phyloP scores from a whole-genome alignment of 2,888 invertebrate species.

The Scaeva pyrastri region DNA sequence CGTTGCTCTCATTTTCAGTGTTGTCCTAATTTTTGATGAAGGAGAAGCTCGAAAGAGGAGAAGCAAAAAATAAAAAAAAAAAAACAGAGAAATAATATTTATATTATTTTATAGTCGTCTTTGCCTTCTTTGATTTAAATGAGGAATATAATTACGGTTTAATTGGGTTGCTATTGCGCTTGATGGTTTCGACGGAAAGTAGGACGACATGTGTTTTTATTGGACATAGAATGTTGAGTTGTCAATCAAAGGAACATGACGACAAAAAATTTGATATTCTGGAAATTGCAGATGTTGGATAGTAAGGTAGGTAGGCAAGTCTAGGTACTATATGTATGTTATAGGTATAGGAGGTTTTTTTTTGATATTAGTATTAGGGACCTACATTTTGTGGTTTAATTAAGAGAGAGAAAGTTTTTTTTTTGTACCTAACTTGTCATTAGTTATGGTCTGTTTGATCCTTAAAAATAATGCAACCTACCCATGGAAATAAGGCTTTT shows the following conservation, averaged over 20 bases:
- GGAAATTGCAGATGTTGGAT: constrained; percentile 9
- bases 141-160: constrained; percentile 59
- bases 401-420: neutral
- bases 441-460: neutral
- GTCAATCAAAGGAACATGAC: constrained; percentile 40
- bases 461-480: neutral
- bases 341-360: neutral
- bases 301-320: no score
- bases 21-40: constrained; percentile 63
- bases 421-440: neutral
- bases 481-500: no score
- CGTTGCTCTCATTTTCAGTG: constrained; percentile 66
- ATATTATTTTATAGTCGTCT: constrained; percentile 23
- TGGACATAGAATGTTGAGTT: constrained; percentile 5
- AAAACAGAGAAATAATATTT: no score
- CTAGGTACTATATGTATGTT: no score
- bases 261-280: neutral
- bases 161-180: constrained; percentile 53
- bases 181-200: constrained; percentile 30
- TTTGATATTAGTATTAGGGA: neutral
- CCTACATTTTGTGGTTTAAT: neutral
- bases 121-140: constrained; percentile 52
- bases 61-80: neutral
- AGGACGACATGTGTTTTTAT: constrained; percentile 39
- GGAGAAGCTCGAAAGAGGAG: neutral